Base-by-base conservation (phyloP, 2,888 invertebrate genomes). In the Eupithecia subumbrata region DNA sequence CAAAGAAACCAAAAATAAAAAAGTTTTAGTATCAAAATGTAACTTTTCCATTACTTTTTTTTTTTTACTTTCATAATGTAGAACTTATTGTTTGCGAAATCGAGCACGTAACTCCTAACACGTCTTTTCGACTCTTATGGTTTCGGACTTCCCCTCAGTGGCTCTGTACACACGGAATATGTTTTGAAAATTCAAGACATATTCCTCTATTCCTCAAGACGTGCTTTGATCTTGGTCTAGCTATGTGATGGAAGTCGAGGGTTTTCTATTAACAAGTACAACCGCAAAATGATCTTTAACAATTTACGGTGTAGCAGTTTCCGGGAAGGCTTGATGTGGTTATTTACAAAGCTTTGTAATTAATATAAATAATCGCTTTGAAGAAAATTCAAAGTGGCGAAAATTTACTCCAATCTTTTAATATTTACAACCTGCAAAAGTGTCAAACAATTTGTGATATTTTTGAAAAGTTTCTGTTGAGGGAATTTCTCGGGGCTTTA, bases 201-300 rank as follows among this genome's bases (percentile, higher is more conserved):
- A n/a, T n/a, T n/a, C n/a, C n/a, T n/a, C n/a, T n/a, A n/a, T n/a
- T n/a, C n/a, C 56, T 22, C 22, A 12, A 25, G 25, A 60, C 14
- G 25, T 60, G 60, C 60, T 60, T 60, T 60, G 60, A 60, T 60
- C 60, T 60, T 60, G 60, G 60, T 60, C 12, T 22, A 60, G 22
- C 56, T 22, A 22, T 25, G 25, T 22, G 60, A 25, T 22, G 25
- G 25, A 60, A 12, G 60, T 60, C 60, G 25, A 56, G 56, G 12
- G 25, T 60, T 56, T 25, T 60, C 25, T 12, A 14, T 60, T 60
- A 60, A 60, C 60, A 60, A 22, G 22, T 56, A 22, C 5, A 22
- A 56, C 56, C 12, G 25, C 22, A 22, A 56, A 25, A 5, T 25
- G 25, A 60, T 60, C 60, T 60, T 60, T 60, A 60, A 60, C 14